Evolutionary conservation across 1,140 invertebrate species (phyloP).

Genomic region (Holcopasites calliopsidis): DNA sequence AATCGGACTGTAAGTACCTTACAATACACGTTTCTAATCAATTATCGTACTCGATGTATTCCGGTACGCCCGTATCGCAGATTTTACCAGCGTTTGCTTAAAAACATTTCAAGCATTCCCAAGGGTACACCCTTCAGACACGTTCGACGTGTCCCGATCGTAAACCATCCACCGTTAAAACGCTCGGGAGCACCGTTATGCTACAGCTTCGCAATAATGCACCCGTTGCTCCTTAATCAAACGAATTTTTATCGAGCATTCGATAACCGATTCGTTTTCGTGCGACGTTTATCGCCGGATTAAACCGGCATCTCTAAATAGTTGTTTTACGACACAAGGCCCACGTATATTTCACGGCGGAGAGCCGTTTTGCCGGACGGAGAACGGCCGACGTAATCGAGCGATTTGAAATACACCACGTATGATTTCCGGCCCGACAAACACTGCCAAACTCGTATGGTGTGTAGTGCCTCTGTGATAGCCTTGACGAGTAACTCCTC

Average conservation of each 20-base stretch:
- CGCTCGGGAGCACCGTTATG: neutral
- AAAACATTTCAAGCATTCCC: neutral
- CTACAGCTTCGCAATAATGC: neutral
- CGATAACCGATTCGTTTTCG: no score
- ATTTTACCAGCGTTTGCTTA: neutral
- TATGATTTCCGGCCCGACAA: neutral
- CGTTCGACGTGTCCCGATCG: neutral
- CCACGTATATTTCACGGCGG: neutral
- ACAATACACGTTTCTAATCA: neutral
- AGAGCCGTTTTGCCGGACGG: neutral
- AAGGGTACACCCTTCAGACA: neutral
- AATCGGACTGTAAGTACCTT: conserved; percentile 1
- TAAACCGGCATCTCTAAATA: no score
- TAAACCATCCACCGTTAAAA: neutral
- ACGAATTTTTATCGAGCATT: no score
- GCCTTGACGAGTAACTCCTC: conserved; percentile 44
- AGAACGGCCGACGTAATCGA: neutral
- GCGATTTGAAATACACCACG: neutral
- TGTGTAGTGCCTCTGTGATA: neutral
- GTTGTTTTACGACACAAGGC: no score
- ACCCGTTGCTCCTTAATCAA: neutral
- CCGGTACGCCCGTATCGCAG: no score
- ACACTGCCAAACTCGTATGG: conserved; percentile 30
- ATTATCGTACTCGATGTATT: neutral
- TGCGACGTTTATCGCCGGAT: neutral